Base-by-base conservation (phyloP, 2,888 invertebrate species). In the Selenia dentaria region DNA sequence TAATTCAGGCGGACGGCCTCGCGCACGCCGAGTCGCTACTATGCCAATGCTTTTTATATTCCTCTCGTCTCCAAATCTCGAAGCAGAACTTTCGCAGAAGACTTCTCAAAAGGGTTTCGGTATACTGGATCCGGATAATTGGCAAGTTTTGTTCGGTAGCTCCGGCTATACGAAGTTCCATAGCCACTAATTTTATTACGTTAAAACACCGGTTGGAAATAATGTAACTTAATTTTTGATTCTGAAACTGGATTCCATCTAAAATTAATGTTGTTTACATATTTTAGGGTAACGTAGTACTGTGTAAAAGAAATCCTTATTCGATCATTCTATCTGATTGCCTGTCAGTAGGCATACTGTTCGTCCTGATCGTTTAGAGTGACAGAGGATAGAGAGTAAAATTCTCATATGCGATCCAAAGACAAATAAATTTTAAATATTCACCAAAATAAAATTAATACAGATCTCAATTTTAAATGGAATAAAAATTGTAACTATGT, bases 1-100 rank as follows among this genome's bases (percentile, higher is more conserved):
- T 90, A 91, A 91, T 90, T 91, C 88, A 87, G 77, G 74, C 68
- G 71, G 70, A 67, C 79, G 79, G 79, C 78, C 69, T 71, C 61
- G 72, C 73, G 77, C 77, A 80, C 85, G 79, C 72, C 64, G 65
- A 52, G 40, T 34, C 64, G 69, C 66, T 64, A 64, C 69, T 73
- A 65, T 62, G 60, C 62, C 59, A 64, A 62, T 71, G 76, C 69
- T 86, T 86, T 88, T 86, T 84, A 84, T 83, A 83, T 82, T 79
- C 74, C 57, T 64, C 67, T 65, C 74, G 68, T 67, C 67, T 67
- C 57, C 56, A 64, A 65, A 63, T 60, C 60, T 63, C 57, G 46
- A 54, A 44, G 60, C 51, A 45, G 51, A 72, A 71, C 64, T 73
- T 75, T 69, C 45, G 49, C 60, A 50, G 50, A 51, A 42, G 48